phyloP scores from a whole-genome alignment of 1,140 invertebrate species.

The Asbolus verrucosus region DNA sequence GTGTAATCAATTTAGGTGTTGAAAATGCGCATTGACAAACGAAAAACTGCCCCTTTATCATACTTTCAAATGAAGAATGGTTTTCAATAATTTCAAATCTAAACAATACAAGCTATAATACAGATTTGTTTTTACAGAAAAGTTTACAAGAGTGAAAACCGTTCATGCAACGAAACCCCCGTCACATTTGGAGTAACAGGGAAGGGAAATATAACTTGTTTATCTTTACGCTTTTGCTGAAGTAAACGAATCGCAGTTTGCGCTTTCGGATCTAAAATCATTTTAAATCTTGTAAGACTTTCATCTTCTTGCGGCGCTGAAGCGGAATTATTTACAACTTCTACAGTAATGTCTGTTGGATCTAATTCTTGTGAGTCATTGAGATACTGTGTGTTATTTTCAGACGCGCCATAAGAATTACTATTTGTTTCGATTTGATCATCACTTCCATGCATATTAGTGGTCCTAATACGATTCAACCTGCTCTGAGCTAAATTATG shows the following conservation, averaged over 20 bases:
- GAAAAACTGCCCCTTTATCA: too few relatives aligned
- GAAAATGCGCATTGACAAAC: too few relatives aligned
- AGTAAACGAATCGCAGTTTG: conserved; percentile 42
- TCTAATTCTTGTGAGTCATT: conserved; percentile 24
- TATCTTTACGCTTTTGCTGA: conserved; percentile 39
- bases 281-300: conserved; percentile 33
- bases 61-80: too few relatives aligned
- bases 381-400: background rate
- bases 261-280: conserved; percentile 41
- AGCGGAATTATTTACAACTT: conserved; percentile 42
- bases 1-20: too few relatives aligned
- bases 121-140: too few relatives aligned
- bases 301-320: background rate
- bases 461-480: conserved; percentile 3
- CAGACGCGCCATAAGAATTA: background rate
- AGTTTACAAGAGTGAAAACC: too few relatives aligned
- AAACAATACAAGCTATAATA: too few relatives aligned
- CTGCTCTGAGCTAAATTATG: background rate
- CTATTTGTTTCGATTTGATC: background rate
- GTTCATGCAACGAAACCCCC: too few relatives aligned
- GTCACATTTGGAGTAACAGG: conserved; percentile 33
- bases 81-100: too few relatives aligned
- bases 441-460: background rate
- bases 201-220: conserved; percentile 30
- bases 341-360: conserved; percentile 42